Evolutionary conservation across 2,888 invertebrate genomes (phyloP).

Genomic region (Octonoba sinensis): DNA sequence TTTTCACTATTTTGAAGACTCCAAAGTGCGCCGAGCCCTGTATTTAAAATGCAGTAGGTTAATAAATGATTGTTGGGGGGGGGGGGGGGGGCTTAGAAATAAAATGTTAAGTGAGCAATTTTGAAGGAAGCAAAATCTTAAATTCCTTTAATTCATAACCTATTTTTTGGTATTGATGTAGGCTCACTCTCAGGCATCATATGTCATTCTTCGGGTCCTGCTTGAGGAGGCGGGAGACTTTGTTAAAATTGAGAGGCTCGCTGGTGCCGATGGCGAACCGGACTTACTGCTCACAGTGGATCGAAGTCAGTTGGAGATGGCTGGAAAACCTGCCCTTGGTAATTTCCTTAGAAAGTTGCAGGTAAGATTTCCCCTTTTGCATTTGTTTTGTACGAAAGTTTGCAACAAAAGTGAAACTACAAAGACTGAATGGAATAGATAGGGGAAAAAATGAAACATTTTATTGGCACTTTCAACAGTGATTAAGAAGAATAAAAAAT

Average conservation of each 20-base stretch:
- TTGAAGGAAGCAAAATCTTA: background rate
- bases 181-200: slow-evolving; percentile 86
- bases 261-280: slow-evolving; percentile 79
- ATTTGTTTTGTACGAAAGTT: no score
- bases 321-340: slow-evolving; percentile 86
- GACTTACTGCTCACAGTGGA: slow-evolving; percentile 79
- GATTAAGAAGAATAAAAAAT: no score
- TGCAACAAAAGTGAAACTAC: no score
- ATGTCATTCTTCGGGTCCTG: slow-evolving; percentile 87
- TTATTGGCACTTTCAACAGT: no score
- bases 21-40: no score
- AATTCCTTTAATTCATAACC: background rate
- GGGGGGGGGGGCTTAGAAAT: no score
- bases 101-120: background rate
- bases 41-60: no score
- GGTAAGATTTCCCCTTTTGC: slow-evolving; percentile 69
- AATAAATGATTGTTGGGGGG: no score
- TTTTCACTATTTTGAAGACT: no score
- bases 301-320: slow-evolving; percentile 80
- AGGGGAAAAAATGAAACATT: no score
- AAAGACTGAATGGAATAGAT: no score
- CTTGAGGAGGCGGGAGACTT: slow-evolving; percentile 88
- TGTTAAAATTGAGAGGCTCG: slow-evolving; percentile 79
- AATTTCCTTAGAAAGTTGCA: slow-evolving; percentile 90
- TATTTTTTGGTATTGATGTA: slow-evolving; percentile 27